Evolutionary conservation across 2,797 vertebrate species (phyloP).

Genomic region (Falco cherrug): DNA sequence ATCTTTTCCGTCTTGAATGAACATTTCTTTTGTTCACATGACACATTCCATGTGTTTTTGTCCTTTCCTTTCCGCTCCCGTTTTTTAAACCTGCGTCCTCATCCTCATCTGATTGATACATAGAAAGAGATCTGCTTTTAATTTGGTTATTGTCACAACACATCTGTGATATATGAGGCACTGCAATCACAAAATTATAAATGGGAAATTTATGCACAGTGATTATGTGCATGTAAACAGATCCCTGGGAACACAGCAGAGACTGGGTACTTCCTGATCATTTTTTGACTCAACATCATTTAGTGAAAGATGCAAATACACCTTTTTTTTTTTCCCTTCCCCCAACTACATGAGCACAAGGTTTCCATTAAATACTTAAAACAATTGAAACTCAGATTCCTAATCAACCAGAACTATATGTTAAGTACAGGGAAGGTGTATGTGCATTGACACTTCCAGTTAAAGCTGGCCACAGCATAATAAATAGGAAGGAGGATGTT

Average conservation of each 20-base stretch:
- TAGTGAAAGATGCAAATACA: background rate
- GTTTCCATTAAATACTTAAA: background rate
- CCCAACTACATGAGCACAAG: background rate
- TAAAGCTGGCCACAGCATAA: background rate
- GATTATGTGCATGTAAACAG: background rate
- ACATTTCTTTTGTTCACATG: slow-evolving; percentile 11
- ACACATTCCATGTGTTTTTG: background rate
- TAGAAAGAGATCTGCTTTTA: background rate
- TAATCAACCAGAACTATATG: background rate
- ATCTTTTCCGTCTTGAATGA: slow-evolving; percentile 40
- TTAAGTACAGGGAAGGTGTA: no score
- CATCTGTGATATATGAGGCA: background rate
- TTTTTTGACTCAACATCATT: background rate
- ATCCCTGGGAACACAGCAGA: background rate
- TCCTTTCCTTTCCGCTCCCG: background rate
- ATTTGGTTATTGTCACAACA: background rate
- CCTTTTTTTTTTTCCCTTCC: background rate
- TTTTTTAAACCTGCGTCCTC: background rate
- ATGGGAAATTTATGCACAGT: background rate
- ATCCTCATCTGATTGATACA: background rate
- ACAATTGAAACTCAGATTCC: background rate
- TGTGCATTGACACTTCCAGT: background rate
- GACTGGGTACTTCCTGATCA: background rate
- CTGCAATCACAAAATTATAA: background rate
- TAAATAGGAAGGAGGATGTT: background rate